Evolutionary conservation across 2,888 invertebrate genomes (phyloP).

Genomic region (Cephus runcator): DNA sequence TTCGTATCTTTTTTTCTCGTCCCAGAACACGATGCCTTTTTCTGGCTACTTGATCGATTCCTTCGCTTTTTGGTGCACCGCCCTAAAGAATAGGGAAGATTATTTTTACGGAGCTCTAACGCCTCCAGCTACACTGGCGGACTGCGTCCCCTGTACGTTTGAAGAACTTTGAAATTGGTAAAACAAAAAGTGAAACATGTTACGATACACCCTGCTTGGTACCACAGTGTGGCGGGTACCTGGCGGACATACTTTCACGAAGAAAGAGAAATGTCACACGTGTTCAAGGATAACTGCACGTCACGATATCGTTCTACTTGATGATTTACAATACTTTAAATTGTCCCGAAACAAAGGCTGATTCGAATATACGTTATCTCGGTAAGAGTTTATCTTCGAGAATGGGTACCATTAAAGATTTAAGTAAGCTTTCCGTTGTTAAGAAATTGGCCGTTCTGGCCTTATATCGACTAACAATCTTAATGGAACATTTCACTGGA

Average conservation of each 20-base stretch:
- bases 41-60: not conserved
- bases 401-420: not conserved
- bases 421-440: not conserved
- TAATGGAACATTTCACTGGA: not conserved
- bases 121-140: not conserved
- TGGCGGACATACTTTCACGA: not conserved
- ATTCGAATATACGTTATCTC: not conserved
- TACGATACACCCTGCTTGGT: not conserved
- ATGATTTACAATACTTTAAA: not conserved
- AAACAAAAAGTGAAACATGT: not conserved
- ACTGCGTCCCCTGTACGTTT: not conserved
- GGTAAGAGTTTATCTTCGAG: not conserved
- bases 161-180: too few species aligned
- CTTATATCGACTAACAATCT: not conserved
- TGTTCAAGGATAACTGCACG: not conserved
- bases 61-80: not conserved
- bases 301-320: not conserved
- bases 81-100: not conserved
- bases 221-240: not conserved
- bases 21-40: not conserved
- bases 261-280: not conserved
- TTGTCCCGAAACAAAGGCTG: not conserved
- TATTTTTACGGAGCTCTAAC: not conserved
- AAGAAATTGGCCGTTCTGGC: not conserved
- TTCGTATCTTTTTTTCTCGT: not conserved